A percentile compares a stretch with the other conserved stretches of the same genome.
Conservation (phyloP, 1,140 invertebrate species). For the Drosophila grimshawi region DNA sequence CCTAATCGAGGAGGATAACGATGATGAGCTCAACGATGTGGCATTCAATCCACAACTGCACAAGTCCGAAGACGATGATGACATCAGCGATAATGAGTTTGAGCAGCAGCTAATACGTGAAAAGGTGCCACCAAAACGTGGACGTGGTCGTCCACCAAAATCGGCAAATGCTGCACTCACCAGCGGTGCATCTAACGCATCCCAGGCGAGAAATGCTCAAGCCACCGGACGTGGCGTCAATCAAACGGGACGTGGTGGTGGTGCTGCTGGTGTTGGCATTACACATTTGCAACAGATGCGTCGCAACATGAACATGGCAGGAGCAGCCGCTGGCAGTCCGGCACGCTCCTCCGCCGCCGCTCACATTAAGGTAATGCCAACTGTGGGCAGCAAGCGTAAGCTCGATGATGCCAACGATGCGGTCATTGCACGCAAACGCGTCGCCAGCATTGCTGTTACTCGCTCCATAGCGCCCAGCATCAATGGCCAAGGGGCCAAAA, state of each 20-base stretch:
- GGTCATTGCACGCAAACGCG: conserved; percentile 54
- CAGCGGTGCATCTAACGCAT: background rate
- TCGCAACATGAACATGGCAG: conserved; percentile 39
- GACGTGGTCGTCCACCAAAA: conserved; percentile 73
- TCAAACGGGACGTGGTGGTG: conserved; percentile 17
- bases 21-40: conserved; percentile 60
- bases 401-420: conserved; percentile 51
- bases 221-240: background rate
- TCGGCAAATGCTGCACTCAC: conserved; percentile 22
- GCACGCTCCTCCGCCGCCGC: conserved; percentile 3
- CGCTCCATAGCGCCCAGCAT: conserved; percentile 34
- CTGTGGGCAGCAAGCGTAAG: conserved; percentile 49
- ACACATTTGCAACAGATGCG: conserved; percentile 66
- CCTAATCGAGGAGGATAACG: conserved; percentile 48
- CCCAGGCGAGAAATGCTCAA: background rate
- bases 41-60: conserved; percentile 72
- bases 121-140: conserved; percentile 59
- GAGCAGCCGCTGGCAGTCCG: background rate
- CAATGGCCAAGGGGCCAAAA: conserved; percentile 49
- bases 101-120: conserved; percentile 52
- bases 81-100: conserved; percentile 64
- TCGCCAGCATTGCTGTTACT: conserved; percentile 20
- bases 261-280: background rate
- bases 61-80: conserved; percentile 74
- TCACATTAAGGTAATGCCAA: conserved; percentile 11